Evolutionary conservation across 2,113 vertebrate species (phyloP).

Genomic region (Gobio gobio): DNA sequence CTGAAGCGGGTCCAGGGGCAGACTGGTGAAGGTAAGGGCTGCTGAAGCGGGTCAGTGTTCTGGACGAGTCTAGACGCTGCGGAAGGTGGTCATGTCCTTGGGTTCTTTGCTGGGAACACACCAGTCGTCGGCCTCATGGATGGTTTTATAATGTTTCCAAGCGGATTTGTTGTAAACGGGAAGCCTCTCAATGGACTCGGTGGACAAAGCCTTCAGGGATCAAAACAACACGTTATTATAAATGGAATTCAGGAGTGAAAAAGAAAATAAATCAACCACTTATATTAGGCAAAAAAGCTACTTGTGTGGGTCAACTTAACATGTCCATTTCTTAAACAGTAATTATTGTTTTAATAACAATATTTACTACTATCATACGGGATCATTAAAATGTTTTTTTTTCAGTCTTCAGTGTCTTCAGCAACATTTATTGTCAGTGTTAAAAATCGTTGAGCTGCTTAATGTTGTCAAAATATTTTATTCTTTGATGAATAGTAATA

Average conservation of each 20-base stretch:
- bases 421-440: not conserved
- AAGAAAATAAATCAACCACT: not conserved
- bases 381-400: not conserved
- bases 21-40: not conserved
- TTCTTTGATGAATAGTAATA: no score
- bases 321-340: no score
- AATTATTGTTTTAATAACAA: no score
- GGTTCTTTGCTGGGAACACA: slow-evolving; percentile 95
- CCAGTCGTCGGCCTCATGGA: slow-evolving; percentile 94
- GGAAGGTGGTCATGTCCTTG: slow-evolving; percentile 95
- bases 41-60: not conserved
- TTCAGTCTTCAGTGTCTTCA: not conserved
- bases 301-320: no score
- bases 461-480: not conserved
- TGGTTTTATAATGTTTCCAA: slow-evolving; percentile 94
- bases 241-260: not conserved
- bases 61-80: slow-evolving; percentile 78
- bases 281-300: not conserved
- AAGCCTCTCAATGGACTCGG: slow-evolving; percentile 93
- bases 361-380: no score
- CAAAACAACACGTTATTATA: not conserved
- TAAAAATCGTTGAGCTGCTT: not conserved
- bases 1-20: no score
- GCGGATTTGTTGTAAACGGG: slow-evolving; percentile 96
- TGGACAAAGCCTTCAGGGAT: slow-evolving; percentile 86